Evolutionary conservation across 23 tunicate species (phyloP).

Genomic region (Styela plicata): DNA sequence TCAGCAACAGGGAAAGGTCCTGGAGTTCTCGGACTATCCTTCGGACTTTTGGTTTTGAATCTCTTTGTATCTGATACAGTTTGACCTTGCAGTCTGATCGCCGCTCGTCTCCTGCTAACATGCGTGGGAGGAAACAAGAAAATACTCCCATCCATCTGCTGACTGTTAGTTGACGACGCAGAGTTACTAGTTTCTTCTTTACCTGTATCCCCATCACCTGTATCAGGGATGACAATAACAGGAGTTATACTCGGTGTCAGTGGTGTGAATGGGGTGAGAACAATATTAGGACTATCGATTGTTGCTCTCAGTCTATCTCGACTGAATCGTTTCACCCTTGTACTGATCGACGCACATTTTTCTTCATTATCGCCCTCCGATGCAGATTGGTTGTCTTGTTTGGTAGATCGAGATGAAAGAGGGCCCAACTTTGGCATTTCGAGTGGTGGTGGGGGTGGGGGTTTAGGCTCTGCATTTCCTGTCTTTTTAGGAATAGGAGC

Average conservation of each 20-base stretch:
- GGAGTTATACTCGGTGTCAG: conserved; percentile 77
- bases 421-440: conserved; percentile 8
- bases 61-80: conserved; percentile 27
- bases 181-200: conserved; percentile 34
- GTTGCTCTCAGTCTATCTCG: conserved; percentile 74
- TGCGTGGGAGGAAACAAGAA: conserved; percentile 78
- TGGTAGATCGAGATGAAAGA: neutral
- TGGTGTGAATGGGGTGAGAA: conserved; percentile 72
- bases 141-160: conserved; percentile 42
- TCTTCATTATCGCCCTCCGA: conserved; percentile 15
- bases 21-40: conserved; percentile 32
- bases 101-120: conserved; percentile 56
- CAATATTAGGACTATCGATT: conserved; percentile 75
- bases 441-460: neutral
- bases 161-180: conserved; percentile 31
- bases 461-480: neutral
- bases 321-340: conserved; percentile 71
- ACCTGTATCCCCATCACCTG: conserved; percentile 10
- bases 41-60: conserved; percentile 35
- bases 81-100: conserved; percentile 52
- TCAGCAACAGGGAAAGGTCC: conserved; percentile 21
- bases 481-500: conserved; percentile 4
- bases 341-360: conserved; percentile 55
- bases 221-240: conserved; percentile 12
- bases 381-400: neutral